Percentiles rank a stretch among this genome's conserved stretches.
These are phyloP conservation scores for Pseudococcus viburni DNA, from an alignment of 2,888 invertebrate species.

Conservation along the genomic window DNA sequence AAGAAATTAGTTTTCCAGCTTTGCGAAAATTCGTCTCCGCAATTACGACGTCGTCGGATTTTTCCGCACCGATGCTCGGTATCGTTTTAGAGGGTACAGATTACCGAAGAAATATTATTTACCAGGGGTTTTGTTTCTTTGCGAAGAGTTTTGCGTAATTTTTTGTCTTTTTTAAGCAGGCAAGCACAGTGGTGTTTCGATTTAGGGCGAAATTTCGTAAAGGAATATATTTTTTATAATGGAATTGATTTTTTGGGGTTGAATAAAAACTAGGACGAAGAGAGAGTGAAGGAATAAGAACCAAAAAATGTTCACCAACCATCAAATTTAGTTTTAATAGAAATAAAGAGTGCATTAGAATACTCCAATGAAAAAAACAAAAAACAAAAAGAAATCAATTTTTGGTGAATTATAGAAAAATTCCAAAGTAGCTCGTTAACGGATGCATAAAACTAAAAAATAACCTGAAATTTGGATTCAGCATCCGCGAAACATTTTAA, in stretches of 20 bases:
- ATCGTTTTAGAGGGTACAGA: neutral
- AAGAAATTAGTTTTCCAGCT: conserved; percentile 28
- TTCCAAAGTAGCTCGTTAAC: neutral
- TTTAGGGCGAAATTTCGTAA: no score
- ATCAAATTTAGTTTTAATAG: no score
- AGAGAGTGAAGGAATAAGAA: no score
- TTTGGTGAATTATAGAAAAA: no score
- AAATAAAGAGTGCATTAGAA: no score
- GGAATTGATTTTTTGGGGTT: no score
- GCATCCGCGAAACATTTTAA: neutral
- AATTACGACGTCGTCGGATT: neutral
- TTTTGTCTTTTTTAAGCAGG: neutral
- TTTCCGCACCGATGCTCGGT: neutral
- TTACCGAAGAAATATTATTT: conserved; percentile 6
- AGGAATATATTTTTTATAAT: no score
- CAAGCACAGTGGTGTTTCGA: no score
- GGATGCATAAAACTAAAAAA: neutral
- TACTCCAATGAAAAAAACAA: no score
- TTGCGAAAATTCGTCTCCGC: conserved; percentile 7
- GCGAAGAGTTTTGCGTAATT: neutral
- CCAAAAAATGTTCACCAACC: no score
- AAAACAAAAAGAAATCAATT: no score
- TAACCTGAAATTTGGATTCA: neutral
- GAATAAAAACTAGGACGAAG: no score
- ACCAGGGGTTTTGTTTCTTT: neutral